phyloP scores from a whole-genome alignment of 2,113 vertebrate species.

The Emydura subglobosa region DNA sequence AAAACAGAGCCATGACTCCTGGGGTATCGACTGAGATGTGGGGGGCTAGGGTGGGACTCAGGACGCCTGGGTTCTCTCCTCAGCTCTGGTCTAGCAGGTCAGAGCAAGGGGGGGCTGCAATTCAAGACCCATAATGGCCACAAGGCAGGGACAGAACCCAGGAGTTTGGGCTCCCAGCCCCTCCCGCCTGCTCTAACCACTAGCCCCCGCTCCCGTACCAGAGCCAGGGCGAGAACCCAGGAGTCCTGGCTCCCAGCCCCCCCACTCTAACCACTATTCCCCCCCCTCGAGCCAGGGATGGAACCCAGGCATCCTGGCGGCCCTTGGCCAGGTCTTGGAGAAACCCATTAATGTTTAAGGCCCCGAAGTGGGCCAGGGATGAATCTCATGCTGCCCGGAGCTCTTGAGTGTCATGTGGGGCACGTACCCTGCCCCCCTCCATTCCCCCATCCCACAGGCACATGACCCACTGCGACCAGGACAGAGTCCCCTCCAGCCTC shows the following conservation, averaged over 20 bases:
- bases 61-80: not conserved
- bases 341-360: too few species aligned
- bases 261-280: not conserved
- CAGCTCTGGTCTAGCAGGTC: not conserved
- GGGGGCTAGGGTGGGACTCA: not conserved
- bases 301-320: not conserved
- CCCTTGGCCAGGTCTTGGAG: too few species aligned
- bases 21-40: not conserved
- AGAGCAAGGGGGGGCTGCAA: too few species aligned
- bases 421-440: not conserved
- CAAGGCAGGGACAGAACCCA: not conserved
- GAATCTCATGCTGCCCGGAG: too few species aligned
- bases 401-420: too few species aligned
- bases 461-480: constrained; percentile 32
- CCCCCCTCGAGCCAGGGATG: not conserved
- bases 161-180: not conserved
- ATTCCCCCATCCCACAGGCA: constrained; percentile 52
- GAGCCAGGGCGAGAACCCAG: too few species aligned
- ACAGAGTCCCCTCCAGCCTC: too few species aligned
- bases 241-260: not conserved
- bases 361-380: too few species aligned
- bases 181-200: not conserved
- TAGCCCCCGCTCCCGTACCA: too few species aligned
- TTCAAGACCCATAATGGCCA: not conserved
- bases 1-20: not conserved